Conservation (phyloP, 2,797 vertebrate genomes). For the Enteromius trimaculatus region DNA sequence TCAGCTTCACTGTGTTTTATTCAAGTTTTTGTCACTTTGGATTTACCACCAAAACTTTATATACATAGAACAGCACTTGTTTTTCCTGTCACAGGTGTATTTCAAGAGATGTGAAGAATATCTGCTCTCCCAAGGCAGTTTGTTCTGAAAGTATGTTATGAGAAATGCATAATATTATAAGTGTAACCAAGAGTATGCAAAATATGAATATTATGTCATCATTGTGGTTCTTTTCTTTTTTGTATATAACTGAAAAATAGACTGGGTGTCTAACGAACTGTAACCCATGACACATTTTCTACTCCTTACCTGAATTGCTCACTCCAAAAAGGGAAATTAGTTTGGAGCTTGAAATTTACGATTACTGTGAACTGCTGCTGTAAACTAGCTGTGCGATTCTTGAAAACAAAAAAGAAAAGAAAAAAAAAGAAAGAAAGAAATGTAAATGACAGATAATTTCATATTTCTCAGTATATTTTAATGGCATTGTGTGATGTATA, state of each 20-base stretch:
- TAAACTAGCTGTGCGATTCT: too few relatives aligned
- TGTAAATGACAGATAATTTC: too few relatives aligned
- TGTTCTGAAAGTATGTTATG: background rate
- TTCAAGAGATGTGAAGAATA: background rate
- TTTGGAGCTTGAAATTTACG: too few relatives aligned
- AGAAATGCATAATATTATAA: background rate
- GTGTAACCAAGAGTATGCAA: background rate
- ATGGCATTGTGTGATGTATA: too few relatives aligned
- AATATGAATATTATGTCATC: background rate
- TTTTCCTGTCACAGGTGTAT: background rate
- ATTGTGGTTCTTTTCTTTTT: background rate
- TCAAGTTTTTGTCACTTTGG: conserved; percentile 1
- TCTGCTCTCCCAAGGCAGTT: background rate
- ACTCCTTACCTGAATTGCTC: background rate
- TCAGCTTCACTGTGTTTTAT: conserved; percentile 12
- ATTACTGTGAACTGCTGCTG: too few relatives aligned
- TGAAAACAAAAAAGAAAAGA: too few relatives aligned
- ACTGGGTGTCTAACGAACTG: background rate
- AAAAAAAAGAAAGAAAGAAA: too few relatives aligned
- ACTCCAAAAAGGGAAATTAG: too few relatives aligned
- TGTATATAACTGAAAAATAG: background rate
- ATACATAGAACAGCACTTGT: background rate
- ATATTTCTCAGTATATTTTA: too few relatives aligned
- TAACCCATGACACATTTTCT: background rate
- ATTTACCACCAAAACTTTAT: background rate